These are phyloP conservation scores for Chrysolophus pictus DNA, from an alignment of 2,797 vertebrate genomes.

Conservation along the genomic window DNA sequence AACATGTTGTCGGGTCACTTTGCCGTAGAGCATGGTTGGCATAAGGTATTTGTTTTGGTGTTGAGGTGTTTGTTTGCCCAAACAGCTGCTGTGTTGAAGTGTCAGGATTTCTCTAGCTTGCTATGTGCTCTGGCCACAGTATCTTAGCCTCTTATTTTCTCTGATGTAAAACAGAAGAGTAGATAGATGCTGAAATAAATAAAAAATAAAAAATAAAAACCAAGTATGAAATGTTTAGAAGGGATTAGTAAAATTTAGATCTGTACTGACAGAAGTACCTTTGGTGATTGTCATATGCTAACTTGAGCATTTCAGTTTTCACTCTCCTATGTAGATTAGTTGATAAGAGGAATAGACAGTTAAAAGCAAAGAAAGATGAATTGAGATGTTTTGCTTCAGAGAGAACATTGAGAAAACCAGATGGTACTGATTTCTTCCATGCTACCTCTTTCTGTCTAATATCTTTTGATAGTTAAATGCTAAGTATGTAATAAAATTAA, in stretches of 20 bases:
- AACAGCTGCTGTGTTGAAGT: neutral
- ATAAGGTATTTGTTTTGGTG: neutral
- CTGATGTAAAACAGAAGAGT: slow-evolving; percentile 8
- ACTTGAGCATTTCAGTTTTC: neutral
- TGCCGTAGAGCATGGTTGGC: neutral
- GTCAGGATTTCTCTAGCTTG: slow-evolving; percentile 5
- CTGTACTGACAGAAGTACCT: neutral
- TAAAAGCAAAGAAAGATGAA: slow-evolving; percentile 16
- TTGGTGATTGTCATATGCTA: neutral
- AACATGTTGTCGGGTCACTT: neutral
- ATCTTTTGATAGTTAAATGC: neutral
- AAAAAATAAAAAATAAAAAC: neutral
- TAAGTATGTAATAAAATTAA: neutral
- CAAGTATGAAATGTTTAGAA: neutral
- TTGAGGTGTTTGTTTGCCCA: neutral
- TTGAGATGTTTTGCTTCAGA: neutral
- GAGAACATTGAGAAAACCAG: neutral
- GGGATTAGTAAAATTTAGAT: slow-evolving; percentile 1
- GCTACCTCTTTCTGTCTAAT: neutral
- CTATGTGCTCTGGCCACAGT: neutral
- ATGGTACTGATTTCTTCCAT: neutral
- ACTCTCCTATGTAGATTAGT: neutral
- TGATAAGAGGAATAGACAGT: neutral
- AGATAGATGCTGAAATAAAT: slow-evolving; percentile 23
- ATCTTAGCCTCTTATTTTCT: slow-evolving; percentile 60